These are phyloP conservation scores for Strigops habroptila DNA, from an alignment of 2,113 vertebrate genomes.

Conservation along the genomic window DNA sequence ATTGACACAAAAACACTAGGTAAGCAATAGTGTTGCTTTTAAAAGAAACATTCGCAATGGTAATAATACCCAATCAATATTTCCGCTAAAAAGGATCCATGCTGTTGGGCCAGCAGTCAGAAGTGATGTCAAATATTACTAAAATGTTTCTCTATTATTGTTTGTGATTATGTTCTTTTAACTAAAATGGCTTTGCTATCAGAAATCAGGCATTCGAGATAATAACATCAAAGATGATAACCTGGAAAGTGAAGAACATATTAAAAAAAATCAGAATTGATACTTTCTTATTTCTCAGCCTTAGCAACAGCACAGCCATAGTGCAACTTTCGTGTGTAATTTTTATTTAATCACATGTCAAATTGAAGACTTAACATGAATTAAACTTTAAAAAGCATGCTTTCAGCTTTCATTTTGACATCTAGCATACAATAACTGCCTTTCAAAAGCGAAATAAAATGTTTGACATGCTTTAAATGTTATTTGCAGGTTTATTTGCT, in stretches of 20 bases:
- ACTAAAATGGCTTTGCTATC: neutral
- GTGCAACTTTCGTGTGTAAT: slow-evolving; percentile 24
- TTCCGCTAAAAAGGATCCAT: neutral
- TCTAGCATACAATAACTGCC: slow-evolving; percentile 64
- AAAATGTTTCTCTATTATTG: neutral
- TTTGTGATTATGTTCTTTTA: neutral
- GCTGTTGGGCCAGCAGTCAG: neutral
- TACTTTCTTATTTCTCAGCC: neutral
- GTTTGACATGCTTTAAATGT: slow-evolving; percentile 59
- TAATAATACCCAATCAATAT: neutral
- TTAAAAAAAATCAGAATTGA: neutral
- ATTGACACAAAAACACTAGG: neutral
- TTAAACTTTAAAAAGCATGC: slow-evolving; percentile 62
- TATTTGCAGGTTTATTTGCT: slow-evolving; percentile 61
- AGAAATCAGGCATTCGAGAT: neutral
- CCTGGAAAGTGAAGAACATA: neutral
- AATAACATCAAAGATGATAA: neutral
- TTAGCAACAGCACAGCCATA: neutral
- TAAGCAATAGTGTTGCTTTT: neutral
- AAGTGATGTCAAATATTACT: neutral
- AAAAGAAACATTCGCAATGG: neutral
- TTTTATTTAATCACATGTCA: slow-evolving; percentile 61
- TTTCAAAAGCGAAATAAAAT: slow-evolving; percentile 68
- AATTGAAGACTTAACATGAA: slow-evolving; percentile 35
- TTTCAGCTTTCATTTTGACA: slow-evolving; percentile 60